Base-by-base conservation (phyloP, 2,888 invertebrate genomes). In the Geotrupes spiniger region DNA sequence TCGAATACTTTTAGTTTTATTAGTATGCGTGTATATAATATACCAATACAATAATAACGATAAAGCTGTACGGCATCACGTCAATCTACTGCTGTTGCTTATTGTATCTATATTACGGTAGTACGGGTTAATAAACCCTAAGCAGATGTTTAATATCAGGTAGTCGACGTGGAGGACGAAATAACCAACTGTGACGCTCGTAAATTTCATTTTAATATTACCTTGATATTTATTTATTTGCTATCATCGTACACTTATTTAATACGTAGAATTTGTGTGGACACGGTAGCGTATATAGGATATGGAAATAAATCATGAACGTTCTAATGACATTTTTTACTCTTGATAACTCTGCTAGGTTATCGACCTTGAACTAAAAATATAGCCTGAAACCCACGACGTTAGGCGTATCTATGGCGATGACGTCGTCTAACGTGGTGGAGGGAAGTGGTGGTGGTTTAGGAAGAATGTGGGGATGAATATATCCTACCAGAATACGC, bases 401-500 rank as follows among this genome's bases (percentile, higher is more conserved):
- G 46, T 43, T 48, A 33, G 53, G 53, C 53, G 63, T 67, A 65
- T 68, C 70, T 68, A 66, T 65, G 67, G 64, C 68, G 69, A 69
- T 70, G 72, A 70, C 70, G 69, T 66, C 64, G 66, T 62, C 62
- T 62, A 66, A 63, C 68, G 72, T 71, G 70, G 72, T 71, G 72
- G 73, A 71, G 70, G 70, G 64, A 65, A 64, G 71, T 72, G 67
- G 71, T 69, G 70, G 70, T 71, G 70, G 70, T 69, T 71, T 69
- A 62, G 69, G 68, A 69, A 69, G 71, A 71, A 71, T 71, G 73
- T 73, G 73, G 73, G 73, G 73, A 73, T 73, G 73, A 73, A 73
- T 71, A 68, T 69, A 69, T 71, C 72, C 72, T 70, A 72, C 72
- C 72, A 71, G 72, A 71, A 68, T 68, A 72, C 70, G 63, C 69